These are phyloP conservation scores for Chaetura pelagica DNA, from an alignment of 2,113 vertebrate genomes.

Conservation along the genomic window DNA sequence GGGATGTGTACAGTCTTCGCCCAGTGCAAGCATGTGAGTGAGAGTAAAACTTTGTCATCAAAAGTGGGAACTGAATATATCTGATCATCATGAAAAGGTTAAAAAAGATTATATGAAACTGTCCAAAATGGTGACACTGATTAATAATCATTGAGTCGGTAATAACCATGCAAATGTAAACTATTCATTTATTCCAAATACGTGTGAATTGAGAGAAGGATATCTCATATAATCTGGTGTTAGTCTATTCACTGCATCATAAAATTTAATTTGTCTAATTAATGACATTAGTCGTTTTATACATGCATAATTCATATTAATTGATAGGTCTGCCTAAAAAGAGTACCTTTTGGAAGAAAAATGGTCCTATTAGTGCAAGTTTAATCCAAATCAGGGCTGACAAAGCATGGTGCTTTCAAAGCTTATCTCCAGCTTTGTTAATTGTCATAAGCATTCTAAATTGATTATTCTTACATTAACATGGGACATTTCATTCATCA, in stretches of 20 bases:
- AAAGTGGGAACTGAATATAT: constrained; percentile 22
- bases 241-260: constrained; percentile 86
- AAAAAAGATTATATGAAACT: constrained; percentile 13
- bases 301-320: constrained; percentile 99
- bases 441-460: constrained; percentile 96
- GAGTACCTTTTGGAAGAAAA: constrained; percentile 95
- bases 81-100: constrained; percentile 26
- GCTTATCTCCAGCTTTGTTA: constrained; percentile 86
- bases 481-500: constrained; percentile 91
- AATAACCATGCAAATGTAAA: constrained; percentile 80
- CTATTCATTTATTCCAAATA: constrained; percentile 80
- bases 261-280: constrained; percentile 99
- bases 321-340: constrained; percentile 92
- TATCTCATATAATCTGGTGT: constrained; percentile 82
- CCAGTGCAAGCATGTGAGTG: neutral
- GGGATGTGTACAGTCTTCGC: neutral
- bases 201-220: constrained; percentile 59
- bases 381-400: constrained; percentile 97
- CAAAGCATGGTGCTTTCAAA: constrained; percentile 88
- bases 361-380: constrained; percentile 93
- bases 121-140: constrained; percentile 47
- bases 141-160: constrained; percentile 70
- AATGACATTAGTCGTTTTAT: constrained; percentile 96
- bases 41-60: neutral
- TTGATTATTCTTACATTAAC: constrained; percentile 90